These are phyloP conservation scores for Pyrrhosoma nymphula DNA, from an alignment of 2,888 invertebrate genomes.

Conservation along the genomic window DNA sequence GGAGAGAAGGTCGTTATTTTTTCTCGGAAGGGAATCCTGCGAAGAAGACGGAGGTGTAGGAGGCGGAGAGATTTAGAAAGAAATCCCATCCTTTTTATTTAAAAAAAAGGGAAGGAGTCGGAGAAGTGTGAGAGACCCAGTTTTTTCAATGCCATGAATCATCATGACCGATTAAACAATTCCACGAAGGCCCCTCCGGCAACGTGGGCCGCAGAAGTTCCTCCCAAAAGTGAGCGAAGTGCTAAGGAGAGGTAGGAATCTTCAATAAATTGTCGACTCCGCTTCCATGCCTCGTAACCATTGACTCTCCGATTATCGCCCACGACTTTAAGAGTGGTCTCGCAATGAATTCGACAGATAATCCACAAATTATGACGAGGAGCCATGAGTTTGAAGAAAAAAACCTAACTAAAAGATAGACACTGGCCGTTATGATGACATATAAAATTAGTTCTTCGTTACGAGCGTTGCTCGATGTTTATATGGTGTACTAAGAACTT, in stretches of 20 bases:
- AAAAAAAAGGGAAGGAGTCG: not conserved
- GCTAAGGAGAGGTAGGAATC: constrained; percentile 12
- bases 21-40: not conserved
- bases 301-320: not conserved
- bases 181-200: constrained; percentile 17
- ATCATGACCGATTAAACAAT: constrained; percentile 66
- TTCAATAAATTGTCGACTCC: constrained; percentile 47
- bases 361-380: not conserved
- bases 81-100: not conserved
- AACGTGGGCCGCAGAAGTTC: not conserved
- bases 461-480: no score
- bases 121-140: not conserved
- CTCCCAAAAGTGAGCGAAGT: not conserved
- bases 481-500: no score
- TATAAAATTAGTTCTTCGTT: no score
- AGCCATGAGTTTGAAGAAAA: not conserved
- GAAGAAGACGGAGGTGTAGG: not conserved
- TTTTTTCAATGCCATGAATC: constrained; percentile 60
- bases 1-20: not conserved
- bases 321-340: not conserved
- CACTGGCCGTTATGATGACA: no score
- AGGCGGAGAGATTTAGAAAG: not conserved
- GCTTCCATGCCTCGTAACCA: not conserved
- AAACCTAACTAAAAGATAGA: no score
- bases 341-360: not conserved